Evolutionary conservation across 1,140 invertebrate genomes (phyloP).

Genomic region (Penaeus chinensis): DNA sequence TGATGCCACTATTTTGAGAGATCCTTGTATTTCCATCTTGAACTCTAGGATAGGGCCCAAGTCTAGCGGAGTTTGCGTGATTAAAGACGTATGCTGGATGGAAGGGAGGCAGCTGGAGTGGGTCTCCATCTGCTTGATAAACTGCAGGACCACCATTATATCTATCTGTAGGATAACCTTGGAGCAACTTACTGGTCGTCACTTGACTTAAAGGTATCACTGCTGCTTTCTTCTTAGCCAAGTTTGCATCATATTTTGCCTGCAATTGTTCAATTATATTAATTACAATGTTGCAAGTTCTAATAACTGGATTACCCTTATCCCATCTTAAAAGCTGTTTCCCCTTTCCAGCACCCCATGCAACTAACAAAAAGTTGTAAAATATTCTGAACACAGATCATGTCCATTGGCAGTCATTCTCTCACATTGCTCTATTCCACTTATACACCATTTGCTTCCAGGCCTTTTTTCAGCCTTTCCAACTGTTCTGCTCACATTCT

Average conservation of each 20-base stretch:
- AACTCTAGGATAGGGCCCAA: conserved; percentile 46
- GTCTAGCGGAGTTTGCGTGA: conserved; percentile 27
- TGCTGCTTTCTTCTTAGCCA: conserved; percentile 71
- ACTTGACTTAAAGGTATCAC: conserved; percentile 70
- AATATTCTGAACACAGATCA: too few relatives aligned
- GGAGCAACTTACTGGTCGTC: conserved; percentile 26
- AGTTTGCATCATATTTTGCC: conserved; percentile 80
- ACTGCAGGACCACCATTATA: too few relatives aligned
- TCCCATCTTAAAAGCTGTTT: too few relatives aligned
- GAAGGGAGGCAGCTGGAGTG: conserved; percentile 39
- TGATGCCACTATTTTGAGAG: background rate
- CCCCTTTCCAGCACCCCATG: too few relatives aligned
- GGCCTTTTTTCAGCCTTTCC: too few relatives aligned
- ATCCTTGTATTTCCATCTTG: conserved; percentile 23
- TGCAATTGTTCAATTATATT: conserved; percentile 67
- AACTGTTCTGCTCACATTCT: too few relatives aligned
- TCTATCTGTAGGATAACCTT: background rate
- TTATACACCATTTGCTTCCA: too few relatives aligned
- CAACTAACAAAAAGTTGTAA: too few relatives aligned
- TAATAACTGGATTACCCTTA: too few relatives aligned
- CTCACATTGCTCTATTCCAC: too few relatives aligned
- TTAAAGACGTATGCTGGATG: conserved; percentile 53
- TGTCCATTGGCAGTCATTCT: too few relatives aligned
- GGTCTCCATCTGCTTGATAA: too few relatives aligned
- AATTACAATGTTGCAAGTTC: conserved; percentile 46